Conservation (phyloP, 2,797 vertebrate species). For the Sorex maritimensis region DNA sequence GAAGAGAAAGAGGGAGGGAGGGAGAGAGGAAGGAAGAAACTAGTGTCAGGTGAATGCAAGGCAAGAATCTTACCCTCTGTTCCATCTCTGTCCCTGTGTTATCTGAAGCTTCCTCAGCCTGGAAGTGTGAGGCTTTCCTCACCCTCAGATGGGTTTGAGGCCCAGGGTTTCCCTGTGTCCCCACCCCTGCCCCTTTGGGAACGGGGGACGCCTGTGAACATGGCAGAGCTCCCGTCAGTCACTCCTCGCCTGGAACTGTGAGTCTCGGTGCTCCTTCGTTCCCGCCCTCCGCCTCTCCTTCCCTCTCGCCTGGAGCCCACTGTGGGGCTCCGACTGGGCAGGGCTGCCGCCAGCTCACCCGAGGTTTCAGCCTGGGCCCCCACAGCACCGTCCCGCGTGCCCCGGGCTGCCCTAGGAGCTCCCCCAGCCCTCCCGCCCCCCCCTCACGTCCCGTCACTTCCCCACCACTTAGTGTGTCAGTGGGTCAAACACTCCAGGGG, state of each 20-base stretch:
- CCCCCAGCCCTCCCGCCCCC: neutral
- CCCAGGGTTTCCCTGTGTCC: neutral
- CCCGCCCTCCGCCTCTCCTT: constrained; percentile 7
- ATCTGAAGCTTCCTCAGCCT: no score
- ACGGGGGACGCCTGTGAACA: neutral
- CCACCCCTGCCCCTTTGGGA: neutral
- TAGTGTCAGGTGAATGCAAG: no score
- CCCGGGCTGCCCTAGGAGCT: neutral
- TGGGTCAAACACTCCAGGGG: neutral
- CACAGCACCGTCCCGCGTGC: neutral
- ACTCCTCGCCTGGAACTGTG: neutral
- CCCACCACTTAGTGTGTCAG: neutral
- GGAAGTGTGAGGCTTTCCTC: neutral
- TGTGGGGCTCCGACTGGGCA: neutral
- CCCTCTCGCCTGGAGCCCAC: neutral
- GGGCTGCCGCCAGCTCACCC: neutral
- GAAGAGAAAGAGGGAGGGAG: neutral
- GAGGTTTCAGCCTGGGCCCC: neutral
- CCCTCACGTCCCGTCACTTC: neutral
- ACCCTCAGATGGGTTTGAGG: no score
- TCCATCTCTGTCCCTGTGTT: no score
- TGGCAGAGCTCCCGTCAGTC: neutral
- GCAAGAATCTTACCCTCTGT: no score
- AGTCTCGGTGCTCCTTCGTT: neutral
- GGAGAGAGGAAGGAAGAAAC: no score